Conservation (phyloP, 2,113 vertebrate genomes). For the Spilogale gracilis region DNA sequence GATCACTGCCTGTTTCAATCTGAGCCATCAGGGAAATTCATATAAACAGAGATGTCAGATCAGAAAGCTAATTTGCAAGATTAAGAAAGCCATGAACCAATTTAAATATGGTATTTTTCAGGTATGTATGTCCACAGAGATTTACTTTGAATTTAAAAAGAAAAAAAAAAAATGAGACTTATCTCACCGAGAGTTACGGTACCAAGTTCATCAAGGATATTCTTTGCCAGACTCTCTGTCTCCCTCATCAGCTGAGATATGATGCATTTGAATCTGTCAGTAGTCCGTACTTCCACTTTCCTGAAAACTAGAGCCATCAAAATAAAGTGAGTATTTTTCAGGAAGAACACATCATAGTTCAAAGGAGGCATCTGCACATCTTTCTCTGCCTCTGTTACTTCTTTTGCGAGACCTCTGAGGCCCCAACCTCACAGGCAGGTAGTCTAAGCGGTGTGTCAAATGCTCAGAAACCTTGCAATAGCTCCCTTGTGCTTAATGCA, state of each 20-base stretch:
- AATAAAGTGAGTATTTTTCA: slow-evolving; percentile 47
- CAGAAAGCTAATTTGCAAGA: not conserved
- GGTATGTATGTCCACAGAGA: not conserved
- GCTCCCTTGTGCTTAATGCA: not conserved
- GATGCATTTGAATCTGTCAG: slow-evolving; percentile 87
- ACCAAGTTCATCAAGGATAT: slow-evolving; percentile 66
- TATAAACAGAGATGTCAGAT: not conserved
- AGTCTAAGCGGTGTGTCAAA: not conserved
- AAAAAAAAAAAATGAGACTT: not conserved
- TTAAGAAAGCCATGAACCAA: not conserved
- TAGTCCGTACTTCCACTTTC: slow-evolving; percentile 73
- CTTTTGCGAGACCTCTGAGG: not conserved
- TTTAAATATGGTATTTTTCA: slow-evolving; percentile 33
- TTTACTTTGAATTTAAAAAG: slow-evolving; percentile 3
- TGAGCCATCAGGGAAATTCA: slow-evolving; percentile 2
- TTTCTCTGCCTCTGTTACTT: not conserved
- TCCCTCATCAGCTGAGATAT: slow-evolving; percentile 88
- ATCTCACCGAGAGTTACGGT: not conserved
- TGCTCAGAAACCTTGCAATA: not conserved
- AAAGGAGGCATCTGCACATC: not conserved
- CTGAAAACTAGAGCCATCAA: slow-evolving; percentile 84
- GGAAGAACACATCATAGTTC: not conserved
- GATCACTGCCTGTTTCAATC: not conserved
- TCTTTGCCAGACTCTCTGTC: slow-evolving; percentile 84
- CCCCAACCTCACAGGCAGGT: not conserved